Evolutionary conservation across 2,113 vertebrate genomes (phyloP).

Genomic region (Verasper variegatus): DNA sequence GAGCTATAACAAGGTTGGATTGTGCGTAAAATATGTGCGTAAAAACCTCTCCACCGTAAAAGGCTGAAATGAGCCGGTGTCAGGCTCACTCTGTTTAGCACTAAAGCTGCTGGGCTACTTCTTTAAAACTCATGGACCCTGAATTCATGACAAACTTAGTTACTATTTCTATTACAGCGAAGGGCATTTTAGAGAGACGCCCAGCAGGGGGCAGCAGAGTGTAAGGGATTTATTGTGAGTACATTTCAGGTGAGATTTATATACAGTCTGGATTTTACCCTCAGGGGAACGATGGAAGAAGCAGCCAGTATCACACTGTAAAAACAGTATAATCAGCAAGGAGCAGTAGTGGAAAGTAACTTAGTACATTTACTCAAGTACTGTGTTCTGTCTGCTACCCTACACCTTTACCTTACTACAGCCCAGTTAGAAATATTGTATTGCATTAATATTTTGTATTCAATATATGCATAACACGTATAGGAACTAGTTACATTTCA

Average conservation of each 20-base stretch:
- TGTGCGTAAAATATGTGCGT: neutral
- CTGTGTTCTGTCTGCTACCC: too few species aligned
- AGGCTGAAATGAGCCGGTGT: neutral
- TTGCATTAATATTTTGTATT: too few species aligned
- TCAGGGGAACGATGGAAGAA: neutral
- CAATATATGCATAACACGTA: too few species aligned
- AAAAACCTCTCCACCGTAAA: neutral
- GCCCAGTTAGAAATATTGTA: too few species aligned
- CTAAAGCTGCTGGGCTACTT: neutral
- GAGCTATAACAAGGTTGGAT: neutral
- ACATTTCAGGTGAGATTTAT: neutral
- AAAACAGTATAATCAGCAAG: too few species aligned
- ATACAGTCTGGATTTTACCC: neutral
- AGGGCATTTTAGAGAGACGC: neutral
- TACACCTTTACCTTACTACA: too few species aligned
- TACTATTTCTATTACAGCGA: neutral
- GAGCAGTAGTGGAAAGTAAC: too few species aligned
- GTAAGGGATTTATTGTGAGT: neutral
- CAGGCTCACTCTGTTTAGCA: too few species aligned
- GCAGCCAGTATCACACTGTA: too few species aligned
- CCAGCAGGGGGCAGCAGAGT: constrained; percentile 69
- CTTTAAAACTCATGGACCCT: neutral
- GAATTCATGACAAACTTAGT: neutral
- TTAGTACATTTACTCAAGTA: too few species aligned
- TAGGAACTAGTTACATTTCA: too few species aligned